Conservation (phyloP, 2,113 vertebrate genomes). For the Marmota flaviventris region DNA sequence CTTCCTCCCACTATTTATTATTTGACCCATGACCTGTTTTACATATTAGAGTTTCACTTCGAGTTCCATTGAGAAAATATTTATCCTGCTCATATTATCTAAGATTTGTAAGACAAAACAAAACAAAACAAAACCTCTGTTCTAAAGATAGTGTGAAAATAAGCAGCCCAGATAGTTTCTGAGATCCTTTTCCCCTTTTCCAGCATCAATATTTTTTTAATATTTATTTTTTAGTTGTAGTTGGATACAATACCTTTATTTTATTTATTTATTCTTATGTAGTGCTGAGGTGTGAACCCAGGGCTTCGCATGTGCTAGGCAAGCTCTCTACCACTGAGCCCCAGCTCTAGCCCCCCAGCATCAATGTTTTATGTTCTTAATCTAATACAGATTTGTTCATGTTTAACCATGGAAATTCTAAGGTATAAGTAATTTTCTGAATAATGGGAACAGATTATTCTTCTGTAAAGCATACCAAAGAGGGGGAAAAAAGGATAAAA, state of each 20-base stretch:
- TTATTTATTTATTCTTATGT: no score
- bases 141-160: constrained; percentile 37
- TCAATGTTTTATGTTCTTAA: constrained; percentile 53
- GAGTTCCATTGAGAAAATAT: background rate
- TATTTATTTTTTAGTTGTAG: no score
- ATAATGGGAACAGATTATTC: background rate
- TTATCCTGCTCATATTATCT: background rate
- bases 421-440: background rate
- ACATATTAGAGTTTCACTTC: constrained; percentile 17
- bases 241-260: no score
- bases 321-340: no score
- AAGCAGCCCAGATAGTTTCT: background rate
- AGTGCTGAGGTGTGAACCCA: no score
- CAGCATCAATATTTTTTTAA: constrained; percentile 27
- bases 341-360: background rate
- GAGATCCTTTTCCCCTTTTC: background rate
- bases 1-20: background rate
- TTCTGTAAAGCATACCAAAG: background rate
- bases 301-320: no score
- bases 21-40: background rate
- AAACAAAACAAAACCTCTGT: background rate
- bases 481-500: background rate
- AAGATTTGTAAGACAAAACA: background rate
- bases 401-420: constrained; percentile 2
- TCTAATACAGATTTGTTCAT: constrained; percentile 13